Base-by-base conservation (phyloP, 2,888 invertebrate species). In the Acleris emargana region DNA sequence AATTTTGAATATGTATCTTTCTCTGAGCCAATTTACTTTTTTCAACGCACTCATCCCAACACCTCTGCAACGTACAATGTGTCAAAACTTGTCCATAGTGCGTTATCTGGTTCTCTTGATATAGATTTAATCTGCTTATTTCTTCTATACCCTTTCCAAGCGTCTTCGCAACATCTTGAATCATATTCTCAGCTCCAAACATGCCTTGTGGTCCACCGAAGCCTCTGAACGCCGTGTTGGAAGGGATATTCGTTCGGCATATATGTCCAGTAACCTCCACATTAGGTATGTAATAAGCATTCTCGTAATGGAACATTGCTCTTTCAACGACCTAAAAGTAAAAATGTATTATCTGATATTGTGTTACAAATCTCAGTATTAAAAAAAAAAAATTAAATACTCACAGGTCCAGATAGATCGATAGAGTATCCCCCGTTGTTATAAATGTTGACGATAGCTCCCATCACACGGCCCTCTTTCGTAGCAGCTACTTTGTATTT, bases 181-280 rank as follows among this genome's bases (percentile, higher is more conserved):
- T 93, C 73, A 97, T 95, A 72, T 93, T 94, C 86, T 98, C 98
- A 0, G 94, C 96, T 1, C 95, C 94, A 79, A 97, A 96, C 97
- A 98, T 97, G 32, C 96, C 97, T 81, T 98, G 98, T 0, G 98
- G 98, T 0, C 95, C 97, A 6, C 98, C 98, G 77, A 98, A 98
- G 2, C 98, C 98, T 75, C 99, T 93, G 78, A 98, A 99, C 0
- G 99, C 99, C 0, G 98, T 99, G 81, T 98, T 98, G 0, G 98
- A 97, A 0, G 98, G 95, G 58, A 97, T 84, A 90, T 99, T 98
- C 0, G 99, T 99, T 86, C 94, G 96, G 79, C 98, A 99, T 13
- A 95, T 91, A 77, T 94, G 94, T 0, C 97, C 97, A 13, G 91
- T 93, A 0, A 97, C 94, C 70, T 94, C 93, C 0, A 95, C 93